Percentiles rank a stretch among this genome's conserved stretches.
Conservation (phyloP, 1,140 invertebrate species). For the Chionoecetes opilio region DNA sequence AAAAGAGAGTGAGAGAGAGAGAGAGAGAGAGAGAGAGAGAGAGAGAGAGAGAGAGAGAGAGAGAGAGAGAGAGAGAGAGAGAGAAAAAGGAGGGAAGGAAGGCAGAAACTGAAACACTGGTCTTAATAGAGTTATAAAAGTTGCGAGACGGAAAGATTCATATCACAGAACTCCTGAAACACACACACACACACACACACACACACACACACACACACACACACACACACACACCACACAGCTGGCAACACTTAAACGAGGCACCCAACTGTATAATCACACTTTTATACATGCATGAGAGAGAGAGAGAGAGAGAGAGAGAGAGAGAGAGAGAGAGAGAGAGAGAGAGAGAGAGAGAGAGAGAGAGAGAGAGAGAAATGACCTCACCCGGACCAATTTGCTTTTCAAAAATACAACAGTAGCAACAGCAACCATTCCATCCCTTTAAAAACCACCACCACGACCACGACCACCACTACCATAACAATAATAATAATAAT, state of each 20-base stretch:
- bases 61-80: too few relatives aligned
- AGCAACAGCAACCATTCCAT: neutral
- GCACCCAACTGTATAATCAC: neutral
- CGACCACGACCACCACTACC: too few relatives aligned
- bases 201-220: slow-evolving; percentile 27
- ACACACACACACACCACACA: neutral
- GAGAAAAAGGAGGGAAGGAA: neutral
- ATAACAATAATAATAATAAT: slow-evolving; percentile 32
- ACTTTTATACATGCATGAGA: slow-evolving; percentile 3
- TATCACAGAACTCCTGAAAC: neutral
- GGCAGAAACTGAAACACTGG: neutral
- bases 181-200: slow-evolving; percentile 12
- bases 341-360: slow-evolving; percentile 23
- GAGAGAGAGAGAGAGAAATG: neutral
- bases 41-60: too few relatives aligned
- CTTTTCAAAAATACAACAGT: neutral
- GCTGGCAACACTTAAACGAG: slow-evolving; percentile 4
- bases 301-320: slow-evolving; percentile 27
- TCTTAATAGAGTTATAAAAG: neutral
- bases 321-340: slow-evolving; percentile 27
- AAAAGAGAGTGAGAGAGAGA: neutral
- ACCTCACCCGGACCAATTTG: too few relatives aligned
- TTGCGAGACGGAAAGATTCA: slow-evolving; percentile 3
- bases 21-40: neutral
- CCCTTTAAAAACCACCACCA: neutral